phyloP scores from a whole-genome alignment of 2,888 invertebrate species.

The Nomada fabriciana region DNA sequence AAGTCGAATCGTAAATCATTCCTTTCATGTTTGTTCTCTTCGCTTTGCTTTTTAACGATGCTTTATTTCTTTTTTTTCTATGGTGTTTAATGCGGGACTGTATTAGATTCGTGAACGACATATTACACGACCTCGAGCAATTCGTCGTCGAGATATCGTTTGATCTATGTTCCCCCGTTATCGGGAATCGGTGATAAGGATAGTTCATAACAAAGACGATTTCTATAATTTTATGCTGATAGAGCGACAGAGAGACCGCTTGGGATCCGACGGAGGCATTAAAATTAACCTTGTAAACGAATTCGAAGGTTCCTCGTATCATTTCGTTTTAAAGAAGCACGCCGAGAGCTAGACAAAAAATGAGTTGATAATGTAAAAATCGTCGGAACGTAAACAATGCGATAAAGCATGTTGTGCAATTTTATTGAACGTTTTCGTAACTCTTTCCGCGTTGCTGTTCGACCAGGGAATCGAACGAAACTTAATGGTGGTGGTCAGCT shows the following conservation, averaged over 20 bases:
- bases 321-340: not conserved
- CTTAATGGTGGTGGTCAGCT: not conserved
- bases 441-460: not conserved
- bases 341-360: too few species aligned
- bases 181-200: constrained; percentile 55
- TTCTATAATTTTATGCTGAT: not conserved
- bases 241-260: too few species aligned
- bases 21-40: too few species aligned
- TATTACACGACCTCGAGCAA: constrained; percentile 43
- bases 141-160: constrained; percentile 47
- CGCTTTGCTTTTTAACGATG: too few species aligned
- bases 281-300: not conserved
- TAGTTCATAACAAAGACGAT: constrained; percentile 33
- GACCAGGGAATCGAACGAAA: not conserved
- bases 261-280: not conserved
- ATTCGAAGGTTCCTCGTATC: not conserved
- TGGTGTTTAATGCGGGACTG: not conserved
- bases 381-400: not conserved
- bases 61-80: not conserved
- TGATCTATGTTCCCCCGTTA: constrained; percentile 48
- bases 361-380: too few species aligned
- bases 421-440: not conserved
- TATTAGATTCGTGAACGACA: not conserved
- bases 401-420: not conserved
- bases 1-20: too few species aligned